Conservation (phyloP, 1,140 invertebrate genomes). For the Elysia chlorotica region DNA sequence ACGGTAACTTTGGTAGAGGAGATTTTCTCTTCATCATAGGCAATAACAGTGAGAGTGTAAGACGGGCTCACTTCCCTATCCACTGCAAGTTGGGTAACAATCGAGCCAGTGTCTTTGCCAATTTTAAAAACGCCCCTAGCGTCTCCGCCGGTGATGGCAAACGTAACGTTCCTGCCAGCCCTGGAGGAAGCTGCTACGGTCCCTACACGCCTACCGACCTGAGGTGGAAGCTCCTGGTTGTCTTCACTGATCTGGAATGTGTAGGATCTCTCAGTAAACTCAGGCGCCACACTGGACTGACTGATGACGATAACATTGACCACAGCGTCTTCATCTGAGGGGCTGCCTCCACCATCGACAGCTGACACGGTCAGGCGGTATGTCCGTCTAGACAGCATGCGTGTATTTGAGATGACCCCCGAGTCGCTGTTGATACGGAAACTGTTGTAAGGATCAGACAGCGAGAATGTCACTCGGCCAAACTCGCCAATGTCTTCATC, state of each 20-base stretch:
- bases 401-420: slow-evolving; percentile 36
- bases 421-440: slow-evolving; percentile 41
- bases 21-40: slow-evolving; percentile 34
- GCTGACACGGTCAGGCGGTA: slow-evolving; percentile 36
- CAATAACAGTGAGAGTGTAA: slow-evolving; percentile 50
- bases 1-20: slow-evolving; percentile 44
- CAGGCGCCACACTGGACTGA: slow-evolving; percentile 32
- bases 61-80: slow-evolving; percentile 46
- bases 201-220: slow-evolving; percentile 74
- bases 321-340: slow-evolving; percentile 28
- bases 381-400: slow-evolving; percentile 10
- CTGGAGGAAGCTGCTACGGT: slow-evolving; percentile 69
- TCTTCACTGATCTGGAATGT: slow-evolving; percentile 83
- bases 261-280: slow-evolving; percentile 67
- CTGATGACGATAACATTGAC: slow-evolving; percentile 41
- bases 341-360: slow-evolving; percentile 35
- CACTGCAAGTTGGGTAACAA: slow-evolving; percentile 48
- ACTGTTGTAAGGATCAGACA: slow-evolving; percentile 32
- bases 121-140: slow-evolving; percentile 57
- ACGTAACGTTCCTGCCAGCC: slow-evolving; percentile 66
- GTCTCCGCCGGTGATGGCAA: slow-evolving; percentile 81
- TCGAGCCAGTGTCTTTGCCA: slow-evolving; percentile 53
- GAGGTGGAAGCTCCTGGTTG: slow-evolving; percentile 63
- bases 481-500: slow-evolving; percentile 82
- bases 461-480: slow-evolving; percentile 64